Evolutionary conservation across 2,888 invertebrate genomes (phyloP), one percentile per base, ranked within the genome.

Genomic region (Peribatodes rhomboidaria): DNA sequence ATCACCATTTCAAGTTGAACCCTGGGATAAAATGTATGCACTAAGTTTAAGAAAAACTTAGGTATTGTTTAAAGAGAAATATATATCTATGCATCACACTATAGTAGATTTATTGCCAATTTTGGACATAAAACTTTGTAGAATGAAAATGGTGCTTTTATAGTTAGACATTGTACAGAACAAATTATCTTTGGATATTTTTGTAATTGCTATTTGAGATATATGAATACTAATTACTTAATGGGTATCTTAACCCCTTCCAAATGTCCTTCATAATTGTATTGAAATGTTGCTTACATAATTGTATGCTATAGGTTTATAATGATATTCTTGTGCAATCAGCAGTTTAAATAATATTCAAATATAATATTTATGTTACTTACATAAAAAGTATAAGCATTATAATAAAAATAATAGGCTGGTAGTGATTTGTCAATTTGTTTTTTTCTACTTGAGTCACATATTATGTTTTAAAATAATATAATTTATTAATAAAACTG

Each of bases 141-240:
- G 84, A 87, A 88, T 88, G 84, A 88, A 86, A 85, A 90, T 92
- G 93, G 93, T 93, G 93, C 93, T 93, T 92, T 84, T 81, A 90
- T 90, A 92, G 90, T 89, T 92, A 92, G 92, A 87, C 84, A 81
- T 85, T 93, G 93, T 93, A 93, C 92, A 92, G 92, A 93, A 92
- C 92, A 89, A 93, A 93, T 92, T 91, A 75, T 85, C 84, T 83
- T 85, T 84, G 82, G 74, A 85, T 90, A 90, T 89, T 90, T 88
- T 90, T 90, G 80, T 88, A 89, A 85, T 79, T 79, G 78, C 82
- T 84, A 72, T 83, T 80, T 27, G 27, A 27, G 79, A 68, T 65
- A 70, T 71, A 68, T 72, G 70, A 67, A 71, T 67, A 68, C 61
- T n/a, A n/a, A n/a, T n/a, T n/a, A n/a, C 64, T 61, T 22, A 52